Conservation (phyloP, 2,113 vertebrate species). For the Phalacrocorax carbo region DNA sequence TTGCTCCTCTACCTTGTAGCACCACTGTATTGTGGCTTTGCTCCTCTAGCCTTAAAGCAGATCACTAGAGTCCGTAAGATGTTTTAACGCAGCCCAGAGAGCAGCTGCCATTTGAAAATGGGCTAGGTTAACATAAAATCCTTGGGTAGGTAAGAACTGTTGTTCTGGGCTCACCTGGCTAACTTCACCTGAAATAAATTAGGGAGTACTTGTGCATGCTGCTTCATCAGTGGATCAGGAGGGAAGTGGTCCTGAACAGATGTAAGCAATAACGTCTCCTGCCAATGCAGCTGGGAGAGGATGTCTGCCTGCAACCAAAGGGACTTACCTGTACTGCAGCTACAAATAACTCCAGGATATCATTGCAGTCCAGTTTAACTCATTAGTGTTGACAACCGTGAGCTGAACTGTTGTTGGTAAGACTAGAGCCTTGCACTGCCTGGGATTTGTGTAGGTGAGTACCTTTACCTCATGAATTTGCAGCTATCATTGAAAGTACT, state of each 20-base stretch:
- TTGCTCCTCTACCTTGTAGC: not conserved
- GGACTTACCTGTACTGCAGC: not conserved
- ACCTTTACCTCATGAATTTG: not conserved
- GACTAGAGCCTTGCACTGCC: not conserved
- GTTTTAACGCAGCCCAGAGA: not conserved
- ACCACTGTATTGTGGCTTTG: not conserved
- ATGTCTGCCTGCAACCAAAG: not conserved
- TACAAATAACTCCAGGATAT: not conserved
- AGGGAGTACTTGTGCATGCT: not conserved
- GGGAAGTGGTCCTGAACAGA: not conserved
- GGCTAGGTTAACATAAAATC: not conserved
- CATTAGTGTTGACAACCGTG: not conserved
- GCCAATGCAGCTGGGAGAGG: not conserved
- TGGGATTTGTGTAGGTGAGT: not conserved
- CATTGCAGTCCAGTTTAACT: not conserved
- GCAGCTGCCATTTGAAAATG: not conserved
- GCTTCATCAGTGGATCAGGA: not conserved
- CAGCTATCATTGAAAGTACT: not conserved
- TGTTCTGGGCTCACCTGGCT: constrained; percentile 1
- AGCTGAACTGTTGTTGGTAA: not conserved
- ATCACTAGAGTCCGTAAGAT: not conserved
- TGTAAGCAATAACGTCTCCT: constrained; percentile 47
- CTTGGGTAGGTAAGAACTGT: not conserved
- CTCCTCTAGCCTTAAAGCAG: not conserved
- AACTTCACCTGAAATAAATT: constrained; percentile 27